Conservation (phyloP, 1,140 invertebrate genomes). For the Agraylea sexmaculata region DNA sequence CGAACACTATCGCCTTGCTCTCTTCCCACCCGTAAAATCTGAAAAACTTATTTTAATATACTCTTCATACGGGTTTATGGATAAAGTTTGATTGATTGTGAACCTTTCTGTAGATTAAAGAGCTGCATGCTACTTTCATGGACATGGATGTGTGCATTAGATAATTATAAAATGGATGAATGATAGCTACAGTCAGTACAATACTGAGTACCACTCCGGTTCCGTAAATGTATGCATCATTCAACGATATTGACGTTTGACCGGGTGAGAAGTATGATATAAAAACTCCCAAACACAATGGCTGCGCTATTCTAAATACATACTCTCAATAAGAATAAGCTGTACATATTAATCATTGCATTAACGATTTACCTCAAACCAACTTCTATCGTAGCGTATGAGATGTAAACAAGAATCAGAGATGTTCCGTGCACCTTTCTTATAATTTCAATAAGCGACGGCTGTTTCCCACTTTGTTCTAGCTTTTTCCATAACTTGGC, state of each 20-base stretch:
- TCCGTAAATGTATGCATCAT: constrained; percentile 56
- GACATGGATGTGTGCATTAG: constrained; percentile 62
- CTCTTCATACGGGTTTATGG: neutral
- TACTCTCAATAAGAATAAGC: constrained; percentile 6
- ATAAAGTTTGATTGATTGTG: neutral
- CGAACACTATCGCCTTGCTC: constrained; percentile 66
- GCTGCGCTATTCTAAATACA: constrained; percentile 52
- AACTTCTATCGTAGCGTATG: constrained; percentile 9
- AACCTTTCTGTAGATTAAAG: constrained; percentile 76
- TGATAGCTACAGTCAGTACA: constrained; percentile 48
- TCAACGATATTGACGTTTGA: constrained; percentile 30
- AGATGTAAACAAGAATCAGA: constrained; percentile 10
- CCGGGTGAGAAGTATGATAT: constrained; percentile 53
- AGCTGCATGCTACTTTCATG: constrained; percentile 64
- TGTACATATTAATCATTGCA: neutral
- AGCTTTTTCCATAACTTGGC: constrained; percentile 18
- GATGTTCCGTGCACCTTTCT: constrained; percentile 27
- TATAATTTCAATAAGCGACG: constrained; percentile 28
- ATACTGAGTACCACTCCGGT: constrained; percentile 53
- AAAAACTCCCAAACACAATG: constrained; percentile 53
- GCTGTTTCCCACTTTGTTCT: constrained; percentile 26
- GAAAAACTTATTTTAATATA: neutral
- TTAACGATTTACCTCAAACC: constrained; percentile 9
- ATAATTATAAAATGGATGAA: constrained; percentile 69
- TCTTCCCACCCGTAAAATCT: constrained; percentile 31